A percentile compares a stretch with the other conserved stretches of the same genome.
phyloP scores from a whole-genome alignment of 2,888 invertebrate genomes.

The Aleiodes leptofemur region DNA sequence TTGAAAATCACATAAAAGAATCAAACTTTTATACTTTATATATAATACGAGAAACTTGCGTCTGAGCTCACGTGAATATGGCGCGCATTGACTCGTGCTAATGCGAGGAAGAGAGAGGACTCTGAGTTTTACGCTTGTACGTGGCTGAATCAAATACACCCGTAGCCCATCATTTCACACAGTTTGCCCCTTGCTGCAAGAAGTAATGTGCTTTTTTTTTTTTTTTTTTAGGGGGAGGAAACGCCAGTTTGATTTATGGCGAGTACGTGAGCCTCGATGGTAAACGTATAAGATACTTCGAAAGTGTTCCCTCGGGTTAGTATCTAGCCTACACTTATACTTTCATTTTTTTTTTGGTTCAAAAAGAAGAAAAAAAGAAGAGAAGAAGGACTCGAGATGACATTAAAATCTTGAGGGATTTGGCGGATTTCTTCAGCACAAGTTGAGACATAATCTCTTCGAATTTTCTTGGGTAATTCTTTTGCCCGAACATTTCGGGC shows the following conservation, averaged over 20 bases:
- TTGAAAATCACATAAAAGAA: no score
- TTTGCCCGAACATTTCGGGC: not conserved
- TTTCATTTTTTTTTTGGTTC: not conserved
- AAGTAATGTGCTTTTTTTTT: conserved; percentile 13
- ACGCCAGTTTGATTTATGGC: conserved; percentile 54
- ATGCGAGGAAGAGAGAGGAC: no score
- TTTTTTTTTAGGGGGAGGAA: conserved; percentile 48
- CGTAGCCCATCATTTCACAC: no score
- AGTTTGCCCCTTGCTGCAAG: no score
- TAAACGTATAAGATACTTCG: conserved; percentile 40
- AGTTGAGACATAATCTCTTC: conserved; percentile 19
- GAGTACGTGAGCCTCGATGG: conserved; percentile 50
- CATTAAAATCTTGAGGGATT: not conserved
- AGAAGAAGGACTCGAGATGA: not conserved
- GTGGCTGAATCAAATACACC: no score
- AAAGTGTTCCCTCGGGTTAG: conserved; percentile 38
- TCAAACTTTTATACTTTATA: no score
- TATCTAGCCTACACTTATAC: conserved; percentile 31
- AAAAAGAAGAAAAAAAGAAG: not conserved
- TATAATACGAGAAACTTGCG: no score
- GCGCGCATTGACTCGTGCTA: no score
- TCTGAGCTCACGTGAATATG: no score
- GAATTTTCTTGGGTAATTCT: not conserved
- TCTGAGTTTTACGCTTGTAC: no score
- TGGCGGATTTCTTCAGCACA: conserved; percentile 2